A percentile compares a stretch with the other conserved stretches of the same genome.
phyloP scores from a whole-genome alignment of 1,140 invertebrate genomes.

The Drosophila fuyamai region DNA sequence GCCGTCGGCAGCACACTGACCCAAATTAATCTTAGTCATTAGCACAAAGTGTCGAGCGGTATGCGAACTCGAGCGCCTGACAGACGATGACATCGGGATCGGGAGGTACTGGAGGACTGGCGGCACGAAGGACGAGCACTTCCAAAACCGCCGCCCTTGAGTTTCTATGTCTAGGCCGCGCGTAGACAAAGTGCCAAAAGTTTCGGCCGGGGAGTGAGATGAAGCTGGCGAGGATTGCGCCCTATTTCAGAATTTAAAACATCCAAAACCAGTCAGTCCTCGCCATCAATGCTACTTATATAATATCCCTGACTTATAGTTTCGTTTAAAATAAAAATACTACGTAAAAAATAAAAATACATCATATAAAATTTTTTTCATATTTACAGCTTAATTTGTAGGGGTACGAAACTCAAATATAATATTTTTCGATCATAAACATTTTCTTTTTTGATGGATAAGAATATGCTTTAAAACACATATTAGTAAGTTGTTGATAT shows the following conservation, averaged over 20 bases:
- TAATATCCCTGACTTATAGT: too few relatives aligned
- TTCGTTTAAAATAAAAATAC: too few relatives aligned
- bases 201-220: slow-evolving; percentile 21
- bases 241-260: slow-evolving; percentile 33
- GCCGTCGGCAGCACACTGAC: slow-evolving; percentile 62
- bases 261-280: background rate
- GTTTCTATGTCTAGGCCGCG: slow-evolving; percentile 49
- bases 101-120: background rate
- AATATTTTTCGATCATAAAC: too few relatives aligned
- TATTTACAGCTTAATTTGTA: too few relatives aligned
- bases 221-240: background rate
- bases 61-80: slow-evolving; percentile 45
- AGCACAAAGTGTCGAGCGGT: slow-evolving; percentile 64
- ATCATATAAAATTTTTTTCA: too few relatives aligned
- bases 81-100: slow-evolving; percentile 49
- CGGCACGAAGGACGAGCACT: background rate
- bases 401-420: too few relatives aligned
- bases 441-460: too few relatives aligned
- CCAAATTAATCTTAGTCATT: slow-evolving; percentile 83
- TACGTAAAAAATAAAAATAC: too few relatives aligned
- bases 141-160: slow-evolving; percentile 9
- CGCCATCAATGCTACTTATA: too few relatives aligned
- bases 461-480: too few relatives aligned
- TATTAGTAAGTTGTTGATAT: too few relatives aligned
- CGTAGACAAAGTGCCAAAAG: slow-evolving; percentile 64